Conservation (phyloP, 2,888 invertebrate genomes). For the Drosophila infuscata region DNA sequence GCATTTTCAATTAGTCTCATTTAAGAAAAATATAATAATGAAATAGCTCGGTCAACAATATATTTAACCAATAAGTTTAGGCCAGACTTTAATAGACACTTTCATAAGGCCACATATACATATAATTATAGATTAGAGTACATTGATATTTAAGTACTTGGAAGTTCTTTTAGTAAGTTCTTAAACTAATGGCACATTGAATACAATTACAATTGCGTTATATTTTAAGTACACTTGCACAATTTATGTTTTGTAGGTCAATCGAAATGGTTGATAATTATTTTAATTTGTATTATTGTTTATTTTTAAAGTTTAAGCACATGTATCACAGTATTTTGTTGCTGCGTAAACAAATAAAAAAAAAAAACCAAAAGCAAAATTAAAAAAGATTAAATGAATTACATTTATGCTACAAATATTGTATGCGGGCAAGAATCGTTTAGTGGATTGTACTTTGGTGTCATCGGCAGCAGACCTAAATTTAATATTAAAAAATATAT, state of each 20-base stretch:
- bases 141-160: conserved; percentile 46
- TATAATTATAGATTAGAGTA: background rate
- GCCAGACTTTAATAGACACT: background rate
- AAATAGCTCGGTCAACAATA: background rate
- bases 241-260: conserved; percentile 11
- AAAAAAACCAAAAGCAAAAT: background rate
- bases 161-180: conserved; percentile 39
- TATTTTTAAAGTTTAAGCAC: conserved; percentile 22
- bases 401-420: background rate
- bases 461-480: conserved; percentile 44
- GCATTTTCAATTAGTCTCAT: background rate
- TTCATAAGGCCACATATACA: conserved; percentile 5
- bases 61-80: background rate
- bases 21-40: no score
- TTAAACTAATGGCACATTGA: conserved; percentile 78
- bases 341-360: conserved; percentile 46
- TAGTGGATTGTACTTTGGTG: conserved; percentile 65
- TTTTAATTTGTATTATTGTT: conserved; percentile 10
- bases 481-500: conserved; percentile 1
- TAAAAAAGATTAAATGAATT: conserved; percentile 9
- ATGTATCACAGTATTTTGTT: conserved; percentile 64
- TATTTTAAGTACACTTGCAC: conserved; percentile 72
- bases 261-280: conserved; percentile 12
- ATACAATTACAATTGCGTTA: conserved; percentile 61
- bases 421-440: conserved; percentile 49